Base-by-base conservation (phyloP, 1,140 invertebrate genomes). In the Octopus sinensis region DNA sequence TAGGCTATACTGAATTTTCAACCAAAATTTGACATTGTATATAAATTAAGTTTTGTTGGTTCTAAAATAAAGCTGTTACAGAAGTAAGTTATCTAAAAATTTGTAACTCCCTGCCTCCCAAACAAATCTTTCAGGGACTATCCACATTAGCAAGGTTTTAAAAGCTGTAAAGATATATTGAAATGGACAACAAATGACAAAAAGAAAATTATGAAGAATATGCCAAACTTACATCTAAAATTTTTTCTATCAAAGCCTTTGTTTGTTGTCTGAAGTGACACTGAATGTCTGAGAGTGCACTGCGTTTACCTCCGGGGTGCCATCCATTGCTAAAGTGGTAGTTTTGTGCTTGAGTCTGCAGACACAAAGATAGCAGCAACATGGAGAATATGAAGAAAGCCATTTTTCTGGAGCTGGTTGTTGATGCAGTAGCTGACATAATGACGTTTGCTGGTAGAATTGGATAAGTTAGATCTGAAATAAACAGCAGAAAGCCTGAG, bases 291-390 rank as follows among this genome's bases (percentile, higher is more conserved):
- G n/a, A 30, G 62, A 9, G 81, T 77, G 76, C 51, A 81, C 54
- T 79, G 52, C 75, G 82, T 81, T 83, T 85, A 80, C 85, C 87
- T 12, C 88, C 88, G 2, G 88, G 84, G 76, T 88, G 84, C 88
- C 88, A 89, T 62, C 88, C 88, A 83, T 89, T 89, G 81, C 88
- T 89, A 82, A 86, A 89, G 84, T 89, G 88, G 82, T 87, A 88
- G 81, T 85, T 88, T 84, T 89, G 88, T 53, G 68, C 83, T 82
- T 23, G 73, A 53, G 77, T 81, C 83, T 23, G 53, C 68, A 6
- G 83, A 77, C 62, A 17, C 30, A 43, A 83, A 30, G 56, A 79
- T 56, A 82, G 71, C 75, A 78, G 76, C 52, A 56, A 52, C 73
- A 83, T 81, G 77, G 79, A 75, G 83, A 83, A 23, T 23, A 81